These are phyloP conservation scores for Chitala chitala DNA, from an alignment of 2,113 vertebrate species.

Conservation along the genomic window DNA sequence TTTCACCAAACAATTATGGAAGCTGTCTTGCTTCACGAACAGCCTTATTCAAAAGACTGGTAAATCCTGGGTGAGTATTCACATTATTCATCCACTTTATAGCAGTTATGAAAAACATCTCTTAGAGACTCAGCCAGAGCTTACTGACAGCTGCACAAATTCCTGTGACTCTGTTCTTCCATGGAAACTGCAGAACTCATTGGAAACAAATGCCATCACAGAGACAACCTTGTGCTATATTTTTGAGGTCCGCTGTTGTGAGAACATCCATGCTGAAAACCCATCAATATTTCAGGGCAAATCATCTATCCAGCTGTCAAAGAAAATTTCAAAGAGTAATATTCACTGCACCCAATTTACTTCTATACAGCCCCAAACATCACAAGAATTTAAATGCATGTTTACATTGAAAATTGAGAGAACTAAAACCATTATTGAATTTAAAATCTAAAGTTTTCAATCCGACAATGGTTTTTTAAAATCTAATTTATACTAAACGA, in stretches of 20 bases:
- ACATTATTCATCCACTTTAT: conserved; percentile 5
- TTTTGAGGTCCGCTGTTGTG: conserved; percentile 19
- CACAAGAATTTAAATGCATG: too few species aligned
- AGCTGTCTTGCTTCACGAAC: not conserved
- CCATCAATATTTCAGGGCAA: conserved; percentile 1
- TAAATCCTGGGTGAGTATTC: conserved; percentile 7
- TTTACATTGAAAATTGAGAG: too few species aligned
- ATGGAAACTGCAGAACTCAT: conserved; percentile 29
- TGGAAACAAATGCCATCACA: conserved; percentile 38
- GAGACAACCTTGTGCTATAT: conserved; percentile 15
- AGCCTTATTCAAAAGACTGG: not conserved
- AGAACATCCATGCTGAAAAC: conserved; percentile 27
- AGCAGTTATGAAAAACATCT: not conserved
- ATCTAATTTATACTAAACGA: not conserved
- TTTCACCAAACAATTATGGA: not conserved
- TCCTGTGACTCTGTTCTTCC: not conserved
- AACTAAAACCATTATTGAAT: too few species aligned
- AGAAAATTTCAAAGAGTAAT: not conserved
- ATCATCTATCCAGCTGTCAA: not conserved
- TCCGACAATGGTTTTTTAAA: not conserved
- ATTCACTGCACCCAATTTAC: too few species aligned
- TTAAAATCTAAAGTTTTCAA: too few species aligned
- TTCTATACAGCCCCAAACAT: too few species aligned
- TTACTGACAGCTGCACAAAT: conserved; percentile 7
- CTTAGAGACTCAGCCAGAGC: not conserved